Conservation (phyloP, 2,113 vertebrate species). For the Hemichromis elongatus region DNA sequence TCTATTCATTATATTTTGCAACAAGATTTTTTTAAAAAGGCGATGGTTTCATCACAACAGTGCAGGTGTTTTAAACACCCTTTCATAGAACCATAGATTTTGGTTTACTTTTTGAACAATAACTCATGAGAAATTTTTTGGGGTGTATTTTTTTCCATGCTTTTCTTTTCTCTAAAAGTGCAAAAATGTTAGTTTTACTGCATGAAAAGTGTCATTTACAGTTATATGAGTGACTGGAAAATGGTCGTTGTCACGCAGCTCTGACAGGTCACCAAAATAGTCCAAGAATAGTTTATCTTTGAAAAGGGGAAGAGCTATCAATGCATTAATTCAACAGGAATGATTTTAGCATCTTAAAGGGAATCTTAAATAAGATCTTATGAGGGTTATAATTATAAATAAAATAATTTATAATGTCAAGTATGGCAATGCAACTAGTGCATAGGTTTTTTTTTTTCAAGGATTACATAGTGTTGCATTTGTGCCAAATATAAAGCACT, state of each 20-base stretch:
- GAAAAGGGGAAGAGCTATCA: neutral
- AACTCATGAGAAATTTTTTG: neutral
- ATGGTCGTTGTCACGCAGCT: neutral
- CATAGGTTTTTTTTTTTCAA: neutral
- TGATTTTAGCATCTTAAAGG: neutral
- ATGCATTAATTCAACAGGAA: neutral
- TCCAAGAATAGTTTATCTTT: neutral
- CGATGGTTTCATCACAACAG: neutral
- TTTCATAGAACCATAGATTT: neutral
- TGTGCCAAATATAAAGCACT: neutral
- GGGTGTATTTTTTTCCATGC: neutral
- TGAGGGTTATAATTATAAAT: neutral
- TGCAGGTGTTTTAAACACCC: neutral
- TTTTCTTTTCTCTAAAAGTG: neutral
- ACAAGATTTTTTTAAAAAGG: neutral
- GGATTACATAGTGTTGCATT: neutral
- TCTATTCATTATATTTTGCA: neutral
- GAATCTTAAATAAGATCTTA: neutral
- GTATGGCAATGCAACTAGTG: neutral
- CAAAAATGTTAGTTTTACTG: neutral
- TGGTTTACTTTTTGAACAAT: neutral
- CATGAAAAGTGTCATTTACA: neutral
- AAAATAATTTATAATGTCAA: neutral
- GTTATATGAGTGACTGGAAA: neutral
- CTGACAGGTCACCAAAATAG: neutral